These are phyloP conservation scores for Oscheius sp. DNA, from an alignment of 2,888 invertebrate genomes.

Conservation along the genomic window DNA sequence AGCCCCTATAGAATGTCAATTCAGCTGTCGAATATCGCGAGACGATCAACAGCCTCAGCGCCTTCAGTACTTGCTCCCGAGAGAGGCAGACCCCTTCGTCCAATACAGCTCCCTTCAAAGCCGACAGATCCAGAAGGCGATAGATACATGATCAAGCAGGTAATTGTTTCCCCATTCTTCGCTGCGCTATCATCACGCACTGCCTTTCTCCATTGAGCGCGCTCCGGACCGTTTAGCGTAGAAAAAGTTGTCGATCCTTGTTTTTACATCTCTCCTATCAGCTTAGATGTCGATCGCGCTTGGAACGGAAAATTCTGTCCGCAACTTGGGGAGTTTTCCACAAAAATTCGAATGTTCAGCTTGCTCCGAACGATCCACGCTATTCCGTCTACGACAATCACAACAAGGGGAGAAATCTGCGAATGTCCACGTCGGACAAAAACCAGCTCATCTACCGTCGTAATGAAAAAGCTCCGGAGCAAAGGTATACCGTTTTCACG, in stretches of 20 bases:
- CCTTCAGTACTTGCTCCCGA: slow-evolving; percentile 2
- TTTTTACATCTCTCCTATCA: slow-evolving; percentile 25
- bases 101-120: neutral
- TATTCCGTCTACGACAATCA: too few relatives aligned
- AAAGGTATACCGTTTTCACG: neutral
- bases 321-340: neutral
- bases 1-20: too few relatives aligned
- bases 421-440: too few relatives aligned
- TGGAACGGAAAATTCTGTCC: slow-evolving; percentile 11
- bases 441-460: slow-evolving; percentile 5
- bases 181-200: neutral
- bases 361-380: too few relatives aligned
- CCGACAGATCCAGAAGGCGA: neutral
- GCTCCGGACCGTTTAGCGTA: slow-evolving; percentile 28
- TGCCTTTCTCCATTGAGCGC: slow-evolving; percentile 10
- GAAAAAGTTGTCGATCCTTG: slow-evolving; percentile 33
- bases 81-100: neutral
- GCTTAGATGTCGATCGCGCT: slow-evolving; percentile 6
- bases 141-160: slow-evolving; percentile 1
- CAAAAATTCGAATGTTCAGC: neutral
- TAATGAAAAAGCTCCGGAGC: neutral
- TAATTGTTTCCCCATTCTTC: neutral
- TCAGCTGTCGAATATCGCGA: neutral
- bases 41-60: slow-evolving; percentile 17
- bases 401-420: too few relatives aligned